A percentile compares a stretch with the other conserved stretches of the same genome.
phyloP scores from a whole-genome alignment of 1,140 invertebrate species.

The Trachymyrmex cornetzi region DNA sequence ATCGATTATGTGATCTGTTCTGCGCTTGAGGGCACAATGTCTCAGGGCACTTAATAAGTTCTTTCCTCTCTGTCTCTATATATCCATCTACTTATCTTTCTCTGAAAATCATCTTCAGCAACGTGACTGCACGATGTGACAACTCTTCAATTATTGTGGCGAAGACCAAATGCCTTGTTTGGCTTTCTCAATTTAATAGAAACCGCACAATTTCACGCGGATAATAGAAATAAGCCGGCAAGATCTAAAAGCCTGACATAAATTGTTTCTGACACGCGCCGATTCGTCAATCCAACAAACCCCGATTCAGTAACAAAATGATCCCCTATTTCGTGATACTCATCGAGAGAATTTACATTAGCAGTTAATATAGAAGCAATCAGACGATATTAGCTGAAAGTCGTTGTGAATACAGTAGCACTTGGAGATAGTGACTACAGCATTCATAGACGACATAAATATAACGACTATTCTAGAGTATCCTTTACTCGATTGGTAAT shows the following conservation, averaged over 20 bases:
- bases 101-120: not conserved
- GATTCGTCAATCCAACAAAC: conserved; percentile 39
- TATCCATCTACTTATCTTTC: not conserved
- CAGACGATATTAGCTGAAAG: not conserved
- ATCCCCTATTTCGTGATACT: not conserved
- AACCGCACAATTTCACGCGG: conserved; percentile 51
- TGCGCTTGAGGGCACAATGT: too few relatives aligned
- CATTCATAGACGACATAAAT: not conserved
- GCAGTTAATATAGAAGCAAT: not conserved
- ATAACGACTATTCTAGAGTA: not conserved
- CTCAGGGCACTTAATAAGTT: too few relatives aligned
- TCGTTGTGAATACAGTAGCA: not conserved
- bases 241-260: conserved; percentile 15
- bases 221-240: conserved; percentile 21
- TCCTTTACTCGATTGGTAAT: conserved; percentile 17
- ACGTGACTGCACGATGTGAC: not conserved
- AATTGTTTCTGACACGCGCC: conserved; percentile 37
- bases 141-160: conserved; percentile 8
- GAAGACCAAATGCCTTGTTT: conserved; percentile 11
- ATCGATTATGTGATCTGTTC: too few relatives aligned
- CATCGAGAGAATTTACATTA: not conserved
- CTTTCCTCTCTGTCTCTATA: not conserved
- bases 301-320: not conserved
- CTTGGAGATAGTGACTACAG: not conserved
- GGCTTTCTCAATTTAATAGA: conserved; percentile 52